Evolutionary conservation across 2,888 invertebrate genomes (phyloP).

Genomic region (Xestia sexstrigata): DNA sequence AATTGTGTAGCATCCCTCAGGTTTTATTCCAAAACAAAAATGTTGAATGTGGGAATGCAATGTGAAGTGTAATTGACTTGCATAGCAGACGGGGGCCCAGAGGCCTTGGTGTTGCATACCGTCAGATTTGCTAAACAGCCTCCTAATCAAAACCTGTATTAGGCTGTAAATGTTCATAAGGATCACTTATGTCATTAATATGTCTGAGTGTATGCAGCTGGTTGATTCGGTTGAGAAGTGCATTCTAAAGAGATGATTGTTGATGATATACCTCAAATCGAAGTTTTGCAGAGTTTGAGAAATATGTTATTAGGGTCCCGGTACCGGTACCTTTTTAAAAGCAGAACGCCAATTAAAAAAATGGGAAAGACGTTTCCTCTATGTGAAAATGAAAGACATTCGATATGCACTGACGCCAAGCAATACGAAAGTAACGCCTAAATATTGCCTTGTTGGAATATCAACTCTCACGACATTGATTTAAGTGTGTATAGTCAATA

Average conservation of each 20-base stretch:
- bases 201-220: neutral
- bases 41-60: conserved; percentile 68
- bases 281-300: neutral
- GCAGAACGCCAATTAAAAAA: neutral
- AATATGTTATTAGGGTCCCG: neutral
- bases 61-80: conserved; percentile 77
- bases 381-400: neutral
- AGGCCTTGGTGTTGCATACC: conserved; percentile 45
- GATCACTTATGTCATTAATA: neutral
- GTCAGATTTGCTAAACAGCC: conserved; percentile 50
- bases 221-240: neutral
- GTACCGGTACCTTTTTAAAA: neutral
- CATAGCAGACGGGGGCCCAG: conserved; percentile 72
- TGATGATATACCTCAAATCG: neutral
- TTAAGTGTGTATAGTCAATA: neutral
- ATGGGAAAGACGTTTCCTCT: neutral
- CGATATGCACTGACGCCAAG: neutral
- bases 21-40: conserved; percentile 63
- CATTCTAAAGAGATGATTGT: neutral
- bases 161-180: conserved; percentile 27
- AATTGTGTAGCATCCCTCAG: neutral
- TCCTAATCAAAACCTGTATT: conserved; percentile 44
- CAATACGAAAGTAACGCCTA: neutral
- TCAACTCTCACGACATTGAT: neutral
- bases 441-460: neutral